phyloP scores from a whole-genome alignment of 2,888 invertebrate genomes.

The Sphaeridia pumilis region DNA sequence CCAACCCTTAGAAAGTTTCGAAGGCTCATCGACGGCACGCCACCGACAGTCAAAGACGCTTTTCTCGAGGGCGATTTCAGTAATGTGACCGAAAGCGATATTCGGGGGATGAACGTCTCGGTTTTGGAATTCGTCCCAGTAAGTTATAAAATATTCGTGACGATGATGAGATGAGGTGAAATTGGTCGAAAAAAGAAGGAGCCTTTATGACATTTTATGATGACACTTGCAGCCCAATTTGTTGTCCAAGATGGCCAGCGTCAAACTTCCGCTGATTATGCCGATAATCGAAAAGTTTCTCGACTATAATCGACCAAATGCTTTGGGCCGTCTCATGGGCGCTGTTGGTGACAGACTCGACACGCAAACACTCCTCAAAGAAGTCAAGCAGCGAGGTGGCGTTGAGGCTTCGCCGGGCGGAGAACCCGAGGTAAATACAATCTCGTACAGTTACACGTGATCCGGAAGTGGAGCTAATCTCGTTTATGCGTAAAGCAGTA shows the following conservation, averaged over 20 bases:
- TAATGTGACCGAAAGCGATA: conserved; percentile 27
- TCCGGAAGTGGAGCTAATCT: too few species aligned
- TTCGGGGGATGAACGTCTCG: conserved; percentile 26
- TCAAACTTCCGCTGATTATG: conserved; percentile 21
- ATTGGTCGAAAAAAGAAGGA: background rate
- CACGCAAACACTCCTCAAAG: conserved; percentile 23
- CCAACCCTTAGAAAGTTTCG: conserved; percentile 14
- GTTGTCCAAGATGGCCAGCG: conserved; percentile 22
- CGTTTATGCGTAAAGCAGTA: too few species aligned
- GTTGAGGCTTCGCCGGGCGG: too few species aligned
- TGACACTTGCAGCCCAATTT: conserved; percentile 23
- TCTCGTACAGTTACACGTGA: too few species aligned
- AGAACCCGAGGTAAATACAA: conserved; percentile 1
- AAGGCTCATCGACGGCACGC: conserved; percentile 13
- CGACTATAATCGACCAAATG: conserved; percentile 28
- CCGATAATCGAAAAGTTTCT: conserved; percentile 28
- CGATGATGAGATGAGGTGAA: too few species aligned
- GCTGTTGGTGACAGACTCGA: conserved; percentile 29
- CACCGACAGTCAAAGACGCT: conserved; percentile 28
- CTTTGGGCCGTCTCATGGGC: conserved; percentile 28
- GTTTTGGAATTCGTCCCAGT: conserved; percentile 33
- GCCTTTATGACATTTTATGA: background rate
- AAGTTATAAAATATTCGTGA: conserved; percentile 10
- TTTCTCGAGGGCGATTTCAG: conserved; percentile 31
- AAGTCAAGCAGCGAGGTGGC: conserved; percentile 20